Evolutionary conservation across 2,113 vertebrate genomes (phyloP).

Genomic region (Hymenochirus boettgeri): DNA sequence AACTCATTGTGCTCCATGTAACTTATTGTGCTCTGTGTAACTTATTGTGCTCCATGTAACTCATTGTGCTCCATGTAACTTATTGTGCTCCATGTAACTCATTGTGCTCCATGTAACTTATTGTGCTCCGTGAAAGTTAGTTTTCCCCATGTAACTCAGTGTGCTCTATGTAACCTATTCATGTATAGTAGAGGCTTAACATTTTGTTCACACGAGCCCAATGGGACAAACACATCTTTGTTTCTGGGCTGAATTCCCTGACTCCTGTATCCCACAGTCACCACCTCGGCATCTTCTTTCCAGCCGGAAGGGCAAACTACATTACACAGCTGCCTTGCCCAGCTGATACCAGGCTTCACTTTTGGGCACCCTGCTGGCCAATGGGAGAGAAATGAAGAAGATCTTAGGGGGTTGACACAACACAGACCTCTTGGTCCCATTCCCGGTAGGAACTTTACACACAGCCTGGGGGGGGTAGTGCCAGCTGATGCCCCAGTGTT

Average conservation of each 20-base stretch:
- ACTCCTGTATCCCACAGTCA: background rate
- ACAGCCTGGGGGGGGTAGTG: constrained; percentile 8
- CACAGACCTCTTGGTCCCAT: constrained; percentile 19
- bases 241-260: constrained; percentile 11
- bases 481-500: constrained; percentile 27
- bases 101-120: too few relatives aligned
- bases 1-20: too few relatives aligned
- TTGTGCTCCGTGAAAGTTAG: too few relatives aligned
- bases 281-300: background rate
- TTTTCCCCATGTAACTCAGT: too few relatives aligned
- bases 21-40: too few relatives aligned
- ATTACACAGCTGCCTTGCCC: constrained; percentile 17
- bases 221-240: constrained; percentile 5
- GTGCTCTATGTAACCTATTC: too few relatives aligned
- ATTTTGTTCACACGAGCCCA: constrained; percentile 13
- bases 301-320: constrained; percentile 1
- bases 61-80: too few relatives aligned
- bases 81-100: too few relatives aligned
- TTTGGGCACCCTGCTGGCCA: constrained; percentile 40
- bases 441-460: constrained; percentile 22
- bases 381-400: background rate
- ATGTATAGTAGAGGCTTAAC: background rate
- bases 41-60: too few relatives aligned
- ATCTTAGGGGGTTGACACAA: constrained; percentile 30
- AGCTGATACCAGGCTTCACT: constrained; percentile 47